phyloP scores from a whole-genome alignment of 2,888 invertebrate species.

The Lomographa bimaculata region DNA sequence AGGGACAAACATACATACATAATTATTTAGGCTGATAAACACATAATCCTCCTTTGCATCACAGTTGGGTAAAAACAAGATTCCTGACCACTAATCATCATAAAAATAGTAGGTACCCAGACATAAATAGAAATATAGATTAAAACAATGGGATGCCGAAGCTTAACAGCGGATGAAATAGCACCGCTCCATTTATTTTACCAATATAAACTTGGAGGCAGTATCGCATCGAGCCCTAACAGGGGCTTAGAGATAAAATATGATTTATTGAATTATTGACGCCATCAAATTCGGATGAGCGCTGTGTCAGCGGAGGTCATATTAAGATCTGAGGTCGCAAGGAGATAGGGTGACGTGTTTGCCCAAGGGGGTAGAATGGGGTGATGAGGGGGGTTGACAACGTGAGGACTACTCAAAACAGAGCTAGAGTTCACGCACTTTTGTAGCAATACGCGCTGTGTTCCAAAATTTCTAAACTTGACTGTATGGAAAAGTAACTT shows the following conservation, averaged over 20 bases:
- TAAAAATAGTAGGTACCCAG: too few species aligned
- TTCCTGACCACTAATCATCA: too few species aligned
- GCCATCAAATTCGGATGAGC: slow-evolving; percentile 31
- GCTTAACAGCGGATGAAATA: neutral
- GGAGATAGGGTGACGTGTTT: slow-evolving; percentile 38
- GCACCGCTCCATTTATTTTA: slow-evolving; percentile 3
- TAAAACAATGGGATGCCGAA: too few species aligned
- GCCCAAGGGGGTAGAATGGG: slow-evolving; percentile 28
- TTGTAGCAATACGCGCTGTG: neutral
- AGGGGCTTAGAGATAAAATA: slow-evolving; percentile 26
- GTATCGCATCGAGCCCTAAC: slow-evolving; percentile 13
- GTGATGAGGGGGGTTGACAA: slow-evolving; percentile 38
- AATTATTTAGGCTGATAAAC: too few species aligned
- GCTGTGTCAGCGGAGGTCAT: slow-evolving; percentile 36
- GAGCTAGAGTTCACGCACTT: slow-evolving; percentile 8
- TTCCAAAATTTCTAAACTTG: neutral
- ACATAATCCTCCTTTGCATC: too few species aligned
- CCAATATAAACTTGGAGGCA: slow-evolving; percentile 10
- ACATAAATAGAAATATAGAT: too few species aligned
- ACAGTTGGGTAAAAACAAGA: too few species aligned
- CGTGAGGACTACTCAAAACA: slow-evolving; percentile 14
- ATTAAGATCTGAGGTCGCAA: slow-evolving; percentile 37
- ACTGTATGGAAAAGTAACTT: neutral
- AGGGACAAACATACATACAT: too few species aligned
- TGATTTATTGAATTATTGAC: slow-evolving; percentile 35